Percentiles rank a stretch among this genome's conserved stretches.
Evolutionary conservation across 2,888 invertebrate species (phyloP).

Genomic region (Lycophotia porphyrea): DNA sequence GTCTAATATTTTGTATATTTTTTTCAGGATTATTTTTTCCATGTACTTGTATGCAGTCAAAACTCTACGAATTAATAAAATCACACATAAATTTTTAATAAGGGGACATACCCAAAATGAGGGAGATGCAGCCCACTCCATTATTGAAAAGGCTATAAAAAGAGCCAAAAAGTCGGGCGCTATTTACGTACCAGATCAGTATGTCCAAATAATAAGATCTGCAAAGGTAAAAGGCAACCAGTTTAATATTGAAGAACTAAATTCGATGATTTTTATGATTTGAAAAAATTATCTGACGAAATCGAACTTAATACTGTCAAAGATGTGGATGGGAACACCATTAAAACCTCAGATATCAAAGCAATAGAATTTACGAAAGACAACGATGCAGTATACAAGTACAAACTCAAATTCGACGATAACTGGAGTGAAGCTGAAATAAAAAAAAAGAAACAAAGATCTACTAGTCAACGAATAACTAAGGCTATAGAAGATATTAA

Average conservation of each 20-base stretch:
- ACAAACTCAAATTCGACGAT: too few species aligned
- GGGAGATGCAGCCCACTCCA: slow-evolving; percentile 17
- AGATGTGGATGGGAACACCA: slow-evolving; percentile 46
- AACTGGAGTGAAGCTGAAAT: slow-evolving; percentile 9
- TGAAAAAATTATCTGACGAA: neutral
- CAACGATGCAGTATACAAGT: too few species aligned
- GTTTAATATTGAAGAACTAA: slow-evolving; percentile 14
- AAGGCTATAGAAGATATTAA: too few species aligned
- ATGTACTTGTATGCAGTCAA: slow-evolving; percentile 33
- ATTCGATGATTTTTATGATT: slow-evolving; percentile 24
- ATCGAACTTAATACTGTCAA: slow-evolving; percentile 38
- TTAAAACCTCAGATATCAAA: slow-evolving; percentile 39
- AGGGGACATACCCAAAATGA: slow-evolving; percentile 19
- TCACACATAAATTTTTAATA: slow-evolving; percentile 33
- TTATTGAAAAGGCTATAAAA: slow-evolving; percentile 18
- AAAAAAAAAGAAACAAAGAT: slow-evolving; percentile 9
- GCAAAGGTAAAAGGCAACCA: slow-evolving; percentile 24
- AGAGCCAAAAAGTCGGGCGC: slow-evolving; percentile 4
- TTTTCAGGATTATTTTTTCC: slow-evolving; percentile 23
- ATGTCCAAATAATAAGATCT: slow-evolving; percentile 20
- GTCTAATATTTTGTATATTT: slow-evolving; percentile 9
- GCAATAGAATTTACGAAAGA: slow-evolving; percentile 44
- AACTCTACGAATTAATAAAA: slow-evolving; percentile 22
- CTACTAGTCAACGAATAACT: slow-evolving; percentile 7
- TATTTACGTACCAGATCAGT: slow-evolving; percentile 26